Evolutionary conservation across 1,140 invertebrate species (phyloP), one percentile per base, ranked within the genome.

Genomic region (Conus ventricosus): DNA sequence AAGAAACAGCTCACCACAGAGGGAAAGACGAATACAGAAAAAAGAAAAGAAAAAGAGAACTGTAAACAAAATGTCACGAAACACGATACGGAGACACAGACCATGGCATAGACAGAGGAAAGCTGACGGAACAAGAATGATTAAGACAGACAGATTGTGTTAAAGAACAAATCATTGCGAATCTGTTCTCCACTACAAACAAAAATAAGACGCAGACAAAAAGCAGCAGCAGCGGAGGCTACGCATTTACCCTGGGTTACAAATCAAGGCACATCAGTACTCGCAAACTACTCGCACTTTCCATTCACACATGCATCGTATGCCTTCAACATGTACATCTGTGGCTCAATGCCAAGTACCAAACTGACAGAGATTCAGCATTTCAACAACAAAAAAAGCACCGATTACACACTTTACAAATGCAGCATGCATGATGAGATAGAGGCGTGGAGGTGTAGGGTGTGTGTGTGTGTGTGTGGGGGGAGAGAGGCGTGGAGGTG

Each of bases 101-200:
- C 39, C 57, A 60, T 60, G 57, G 8, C 57, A 89, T 0, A 86
- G 55, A 89, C 53, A 88, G 75, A 80, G 71, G 85, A 83, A 88
- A 20, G 53, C 51, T 71, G 57, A 88, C 78, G 54, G 27, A 75
- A 53, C 71, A 25, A 84, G 27, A 88, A 23, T 71, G 63, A 27
- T 20, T 76, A 39, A 51, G 53, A 67, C n/a, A 87, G 53, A 87
- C n/a, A 15, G 8, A 53, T 54, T 15, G 15, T 15, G 5, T 60
- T 60, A 60, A 60, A 11, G 15, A 11, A 60, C 57, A 8, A 60
- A 15, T 15, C 4, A 60, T 60, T 8, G 15, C 57, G 8, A 60
- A 60, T 60, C 57, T 60, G 57, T 60, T 15, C 57, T 60, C 57
- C 57, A 11, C 8, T 60, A 60, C 57, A 8, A 60, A 60, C 39